Evolutionary conservation across 2,113 vertebrate species (phyloP).

Genomic region (Psittacus erithacus): DNA sequence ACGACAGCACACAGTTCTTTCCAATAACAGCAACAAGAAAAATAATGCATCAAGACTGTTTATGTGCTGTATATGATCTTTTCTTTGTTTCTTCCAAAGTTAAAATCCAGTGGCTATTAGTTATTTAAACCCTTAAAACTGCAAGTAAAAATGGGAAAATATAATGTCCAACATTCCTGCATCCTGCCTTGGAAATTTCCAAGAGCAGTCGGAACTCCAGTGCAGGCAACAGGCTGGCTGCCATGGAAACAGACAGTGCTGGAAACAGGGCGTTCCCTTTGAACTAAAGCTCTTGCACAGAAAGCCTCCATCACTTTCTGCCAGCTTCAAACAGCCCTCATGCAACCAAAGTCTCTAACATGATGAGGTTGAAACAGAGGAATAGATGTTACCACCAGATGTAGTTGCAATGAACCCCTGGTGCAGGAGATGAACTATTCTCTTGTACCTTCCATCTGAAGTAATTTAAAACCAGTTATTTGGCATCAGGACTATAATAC

Average conservation of each 20-base stretch:
- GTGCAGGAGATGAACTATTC: background rate
- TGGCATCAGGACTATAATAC: background rate
- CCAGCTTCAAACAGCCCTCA: background rate
- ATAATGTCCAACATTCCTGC: conserved; percentile 17
- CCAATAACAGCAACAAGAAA: background rate
- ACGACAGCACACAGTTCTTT: background rate
- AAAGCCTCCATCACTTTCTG: conserved; percentile 32
- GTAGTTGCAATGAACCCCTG: fast-evolving
- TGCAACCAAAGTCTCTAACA: background rate
- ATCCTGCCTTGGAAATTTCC: conserved; percentile 71
- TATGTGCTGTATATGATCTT: background rate
- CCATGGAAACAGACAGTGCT: conserved; percentile 75
- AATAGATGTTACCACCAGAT: background rate
- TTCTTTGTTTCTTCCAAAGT: background rate
- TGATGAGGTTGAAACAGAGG: background rate
- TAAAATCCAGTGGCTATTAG: background rate
- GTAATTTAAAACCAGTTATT: background rate
- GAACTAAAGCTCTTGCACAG: conserved; percentile 37
- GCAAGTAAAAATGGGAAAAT: conserved; percentile 20
- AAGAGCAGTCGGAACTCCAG: conserved; percentile 40
- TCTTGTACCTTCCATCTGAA: background rate
- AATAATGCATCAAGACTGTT: background rate
- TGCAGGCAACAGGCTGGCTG: conserved; percentile 64
- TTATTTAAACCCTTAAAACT: conserved; percentile 8
- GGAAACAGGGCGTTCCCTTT: conserved; percentile 63